A percentile compares a stretch with the other conserved stretches of the same genome.
These are phyloP conservation scores for Cinclus cinclus DNA, from an alignment of 2,113 vertebrate species.

Conservation along the genomic window DNA sequence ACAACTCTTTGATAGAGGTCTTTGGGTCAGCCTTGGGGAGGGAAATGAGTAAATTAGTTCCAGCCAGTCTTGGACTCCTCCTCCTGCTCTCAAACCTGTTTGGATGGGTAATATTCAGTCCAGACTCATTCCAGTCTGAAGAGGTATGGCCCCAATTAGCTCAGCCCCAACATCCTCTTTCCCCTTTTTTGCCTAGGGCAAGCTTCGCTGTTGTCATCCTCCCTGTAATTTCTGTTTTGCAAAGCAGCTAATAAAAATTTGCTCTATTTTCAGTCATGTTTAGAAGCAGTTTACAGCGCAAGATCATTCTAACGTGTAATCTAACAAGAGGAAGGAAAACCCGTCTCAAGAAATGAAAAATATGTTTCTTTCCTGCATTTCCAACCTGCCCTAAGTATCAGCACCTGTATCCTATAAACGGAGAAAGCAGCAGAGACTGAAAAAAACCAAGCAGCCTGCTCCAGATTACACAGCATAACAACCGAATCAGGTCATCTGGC, in stretches of 20 bases:
- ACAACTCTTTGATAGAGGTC: constrained; percentile 23
- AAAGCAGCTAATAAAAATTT: constrained; percentile 9
- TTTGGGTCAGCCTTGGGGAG: constrained; percentile 54
- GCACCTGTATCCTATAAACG: constrained; percentile 4
- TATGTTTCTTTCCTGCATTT: neutral
- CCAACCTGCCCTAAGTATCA: neutral
- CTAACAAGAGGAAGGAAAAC: neutral
- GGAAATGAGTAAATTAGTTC: constrained; percentile 54
- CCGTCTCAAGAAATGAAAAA: neutral
- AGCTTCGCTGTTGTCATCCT: neutral
- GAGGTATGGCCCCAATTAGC: constrained; percentile 39
- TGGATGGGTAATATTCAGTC: constrained; percentile 31
- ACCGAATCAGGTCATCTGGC: constrained; percentile 41
- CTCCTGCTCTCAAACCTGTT: constrained; percentile 51
- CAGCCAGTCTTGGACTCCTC: constrained; percentile 23
- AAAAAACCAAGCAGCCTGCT: constrained; percentile 5
- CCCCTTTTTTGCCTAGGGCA: constrained; percentile 22
- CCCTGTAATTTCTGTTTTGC: neutral
- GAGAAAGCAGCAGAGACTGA: neutral
- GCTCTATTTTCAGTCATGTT: neutral
- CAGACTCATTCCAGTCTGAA: constrained; percentile 25
- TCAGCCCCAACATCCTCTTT: constrained; percentile 15
- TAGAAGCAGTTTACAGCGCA: neutral
- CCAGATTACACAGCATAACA: constrained; percentile 20
- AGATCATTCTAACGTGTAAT: neutral